Evolutionary conservation across 2,113 vertebrate species (phyloP).

Genomic region (Apistogramma diplotaenia): DNA sequence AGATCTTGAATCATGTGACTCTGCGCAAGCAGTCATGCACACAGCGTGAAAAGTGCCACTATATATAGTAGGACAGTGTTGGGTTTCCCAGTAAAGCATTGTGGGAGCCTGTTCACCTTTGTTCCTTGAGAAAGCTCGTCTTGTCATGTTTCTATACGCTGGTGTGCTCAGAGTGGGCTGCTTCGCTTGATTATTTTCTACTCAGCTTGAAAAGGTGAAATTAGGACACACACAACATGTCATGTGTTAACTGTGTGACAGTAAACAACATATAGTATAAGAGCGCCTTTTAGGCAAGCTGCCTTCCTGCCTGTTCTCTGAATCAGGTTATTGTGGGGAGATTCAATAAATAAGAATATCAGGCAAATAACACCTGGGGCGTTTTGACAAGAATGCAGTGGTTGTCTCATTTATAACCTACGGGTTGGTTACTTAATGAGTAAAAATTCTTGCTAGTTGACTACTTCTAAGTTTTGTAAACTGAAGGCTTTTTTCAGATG

Average conservation of each 20-base stretch:
- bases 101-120: slow-evolving; percentile 53
- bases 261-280: not conserved
- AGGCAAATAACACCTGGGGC: not conserved
- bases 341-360: not conserved
- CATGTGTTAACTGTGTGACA: not conserved
- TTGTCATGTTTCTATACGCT: slow-evolving; percentile 3
- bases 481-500: not conserved
- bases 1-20: slow-evolving; percentile 73
- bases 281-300: not conserved
- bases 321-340: slow-evolving; percentile 18
- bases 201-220: slow-evolving; percentile 5
- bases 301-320: not conserved
- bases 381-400: not conserved
- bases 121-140: slow-evolving; percentile 37
- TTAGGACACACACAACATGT: not conserved
- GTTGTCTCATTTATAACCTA: not conserved
- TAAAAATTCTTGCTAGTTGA: not conserved
- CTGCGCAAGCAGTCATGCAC: slow-evolving; percentile 64
- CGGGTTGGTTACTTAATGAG: not conserved
- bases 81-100: slow-evolving; percentile 66
- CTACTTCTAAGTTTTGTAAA: not conserved
- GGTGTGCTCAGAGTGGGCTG: not conserved
- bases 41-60: slow-evolving; percentile 66
- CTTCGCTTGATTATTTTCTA: not conserved
- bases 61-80: slow-evolving; percentile 72